These are phyloP conservation scores for Eremophila alpestris DNA, from an alignment of 2,797 vertebrate genomes.

Conservation along the genomic window DNA sequence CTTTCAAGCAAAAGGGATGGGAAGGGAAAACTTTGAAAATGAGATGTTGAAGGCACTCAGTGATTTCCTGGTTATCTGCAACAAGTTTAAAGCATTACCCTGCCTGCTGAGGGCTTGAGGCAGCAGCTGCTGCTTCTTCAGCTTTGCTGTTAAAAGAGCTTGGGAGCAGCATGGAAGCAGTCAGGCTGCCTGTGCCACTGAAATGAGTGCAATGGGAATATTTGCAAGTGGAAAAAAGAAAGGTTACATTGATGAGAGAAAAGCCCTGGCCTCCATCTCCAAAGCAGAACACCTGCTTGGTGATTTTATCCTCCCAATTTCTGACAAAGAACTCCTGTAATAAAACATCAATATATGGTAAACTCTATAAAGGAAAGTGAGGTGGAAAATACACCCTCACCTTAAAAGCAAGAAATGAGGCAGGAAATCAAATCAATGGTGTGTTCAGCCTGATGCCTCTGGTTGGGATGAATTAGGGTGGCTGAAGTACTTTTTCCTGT, in stretches of 20 bases:
- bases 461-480: background rate
- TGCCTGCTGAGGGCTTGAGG: background rate
- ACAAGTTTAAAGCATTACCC: background rate
- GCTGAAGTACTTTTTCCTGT: background rate
- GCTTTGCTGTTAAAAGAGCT: background rate
- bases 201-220: background rate
- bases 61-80: background rate
- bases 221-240: background rate
- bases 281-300: background rate
- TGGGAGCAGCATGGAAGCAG: background rate
- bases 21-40: background rate
- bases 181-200: background rate
- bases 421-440: conserved; percentile 15
- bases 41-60: background rate
- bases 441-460: background rate
- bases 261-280: background rate
- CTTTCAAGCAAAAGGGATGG: background rate
- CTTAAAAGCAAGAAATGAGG: conserved; percentile 15
- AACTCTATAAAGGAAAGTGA: conserved; percentile 11
- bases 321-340: background rate
- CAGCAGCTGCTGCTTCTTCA: background rate
- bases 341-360: background rate
- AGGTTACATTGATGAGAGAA: background rate
- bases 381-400: conserved; percentile 30
- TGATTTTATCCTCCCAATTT: background rate